Evolutionary conservation across 2,797 vertebrate species (phyloP).

Genomic region (Tragelaphus oryx): DNA sequence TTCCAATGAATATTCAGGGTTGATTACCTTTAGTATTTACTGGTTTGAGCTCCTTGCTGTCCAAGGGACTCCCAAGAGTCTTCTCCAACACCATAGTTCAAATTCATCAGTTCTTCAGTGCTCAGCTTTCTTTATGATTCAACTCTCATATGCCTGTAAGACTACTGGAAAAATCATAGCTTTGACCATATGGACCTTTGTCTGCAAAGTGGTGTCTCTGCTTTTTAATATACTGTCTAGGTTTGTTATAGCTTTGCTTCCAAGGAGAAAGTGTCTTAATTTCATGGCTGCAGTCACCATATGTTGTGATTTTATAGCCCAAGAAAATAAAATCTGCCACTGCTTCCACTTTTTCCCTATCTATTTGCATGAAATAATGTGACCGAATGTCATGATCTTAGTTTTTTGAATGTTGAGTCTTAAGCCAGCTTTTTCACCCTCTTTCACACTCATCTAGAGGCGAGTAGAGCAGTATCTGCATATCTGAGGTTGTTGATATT

Average conservation of each 20-base stretch:
- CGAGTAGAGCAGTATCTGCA: not conserved
- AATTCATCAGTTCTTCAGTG: not conserved
- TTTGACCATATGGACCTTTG: not conserved
- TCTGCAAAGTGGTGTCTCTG: not conserved
- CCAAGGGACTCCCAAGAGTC: not conserved
- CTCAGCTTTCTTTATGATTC: not conserved
- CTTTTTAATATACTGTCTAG: not conserved
- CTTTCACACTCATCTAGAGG: not conserved
- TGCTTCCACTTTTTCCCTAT: not conserved
- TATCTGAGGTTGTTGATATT: not conserved
- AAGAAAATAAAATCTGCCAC: not conserved
- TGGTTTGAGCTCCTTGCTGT: not conserved
- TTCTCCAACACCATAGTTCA: not conserved
- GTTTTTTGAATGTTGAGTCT: not conserved
- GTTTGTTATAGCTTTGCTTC: not conserved
- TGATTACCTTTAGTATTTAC: not conserved
- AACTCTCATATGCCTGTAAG: not conserved
- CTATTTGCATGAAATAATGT: not conserved
- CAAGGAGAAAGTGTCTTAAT: not conserved
- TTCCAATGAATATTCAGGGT: not conserved
- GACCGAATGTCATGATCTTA: not conserved
- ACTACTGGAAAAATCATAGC: not conserved
- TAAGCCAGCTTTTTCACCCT: not conserved
- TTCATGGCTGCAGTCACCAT: not conserved
- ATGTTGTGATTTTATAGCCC: not conserved